These are phyloP conservation scores for Haemorhous mexicanus DNA, from an alignment of 2,113 vertebrate species.

Conservation along the genomic window DNA sequence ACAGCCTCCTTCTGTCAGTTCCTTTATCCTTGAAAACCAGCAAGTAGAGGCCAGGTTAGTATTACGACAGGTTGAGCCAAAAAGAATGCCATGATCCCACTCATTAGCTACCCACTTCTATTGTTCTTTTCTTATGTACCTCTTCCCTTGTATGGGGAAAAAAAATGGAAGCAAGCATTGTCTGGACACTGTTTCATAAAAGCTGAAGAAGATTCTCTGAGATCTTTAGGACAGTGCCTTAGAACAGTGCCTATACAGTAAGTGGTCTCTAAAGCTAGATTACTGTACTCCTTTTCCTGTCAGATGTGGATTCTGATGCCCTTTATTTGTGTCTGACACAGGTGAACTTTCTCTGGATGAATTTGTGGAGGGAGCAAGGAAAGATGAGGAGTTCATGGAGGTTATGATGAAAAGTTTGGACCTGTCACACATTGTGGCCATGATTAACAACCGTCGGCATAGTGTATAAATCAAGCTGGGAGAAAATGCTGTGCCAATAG, in stretches of 20 bases:
- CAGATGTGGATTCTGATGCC: not conserved
- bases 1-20: not conserved
- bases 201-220: not conserved
- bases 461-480: constrained; percentile 70
- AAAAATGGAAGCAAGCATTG: not conserved
- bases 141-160: not conserved
- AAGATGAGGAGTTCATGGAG: constrained; percentile 86
- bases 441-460: constrained; percentile 85
- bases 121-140: not conserved
- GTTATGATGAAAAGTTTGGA: constrained; percentile 91
- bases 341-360: constrained; percentile 89
- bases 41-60: not conserved
- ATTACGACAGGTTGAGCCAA: not conserved
- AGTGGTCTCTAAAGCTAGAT: not conserved
- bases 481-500: not conserved
- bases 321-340: constrained; percentile 48
- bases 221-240: not conserved
- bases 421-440: constrained; percentile 85
- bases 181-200: not conserved
- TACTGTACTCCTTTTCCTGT: not conserved
- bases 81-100: not conserved
- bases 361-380: constrained; percentile 86
- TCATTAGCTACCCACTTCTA: not conserved
- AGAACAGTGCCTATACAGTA: not conserved
- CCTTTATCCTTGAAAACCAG: not conserved